phyloP scores from a whole-genome alignment of 2,888 invertebrate genomes.

The Zaprionus lineosus region DNA sequence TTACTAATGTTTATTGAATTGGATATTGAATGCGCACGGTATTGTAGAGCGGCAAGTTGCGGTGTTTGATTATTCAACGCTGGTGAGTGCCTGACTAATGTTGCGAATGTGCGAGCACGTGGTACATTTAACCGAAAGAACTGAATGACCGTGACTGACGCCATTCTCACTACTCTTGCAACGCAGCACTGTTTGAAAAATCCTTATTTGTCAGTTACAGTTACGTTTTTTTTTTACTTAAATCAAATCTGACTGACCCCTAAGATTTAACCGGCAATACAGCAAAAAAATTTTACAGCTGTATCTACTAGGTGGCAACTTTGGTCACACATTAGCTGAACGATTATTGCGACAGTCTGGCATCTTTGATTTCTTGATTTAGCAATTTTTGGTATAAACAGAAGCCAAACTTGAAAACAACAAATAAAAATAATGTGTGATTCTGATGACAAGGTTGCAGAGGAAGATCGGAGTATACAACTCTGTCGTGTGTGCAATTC shows the following conservation, averaged over 20 bases:
- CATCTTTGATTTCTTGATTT: conserved; percentile 7
- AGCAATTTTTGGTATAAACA: conserved; percentile 24
- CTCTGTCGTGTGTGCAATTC: conserved; percentile 79
- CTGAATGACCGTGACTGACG: conserved; percentile 42
- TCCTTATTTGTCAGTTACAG: conserved; percentile 12
- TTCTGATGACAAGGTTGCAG: neutral
- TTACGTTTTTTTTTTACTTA: conserved; percentile 8
- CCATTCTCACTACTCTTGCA: conserved; percentile 40
- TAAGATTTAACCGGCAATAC: conserved; percentile 43
- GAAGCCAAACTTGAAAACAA: conserved; percentile 14
- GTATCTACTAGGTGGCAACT: conserved; percentile 25
- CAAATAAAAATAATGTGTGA: conserved; percentile 23
- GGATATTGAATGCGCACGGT: conserved; percentile 16
- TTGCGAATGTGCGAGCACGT: conserved; percentile 37
- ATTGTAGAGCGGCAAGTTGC: conserved; percentile 1
- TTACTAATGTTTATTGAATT: conserved; percentile 5
- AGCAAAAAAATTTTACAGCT: conserved; percentile 34
- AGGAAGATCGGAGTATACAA: conserved; percentile 29
- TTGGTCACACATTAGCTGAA: conserved; percentile 47
- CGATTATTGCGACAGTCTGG: conserved; percentile 10
- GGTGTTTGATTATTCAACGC: conserved; percentile 49
- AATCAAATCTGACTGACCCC: conserved; percentile 5
- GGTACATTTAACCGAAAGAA: conserved; percentile 42
- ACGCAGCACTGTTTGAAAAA: conserved; percentile 9
- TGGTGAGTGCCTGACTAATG: conserved; percentile 33